Percentiles rank a stretch among this genome's conserved stretches.
phyloP scores from a whole-genome alignment of 1,140 invertebrate genomes.

The Pectinophora gossypiella region DNA sequence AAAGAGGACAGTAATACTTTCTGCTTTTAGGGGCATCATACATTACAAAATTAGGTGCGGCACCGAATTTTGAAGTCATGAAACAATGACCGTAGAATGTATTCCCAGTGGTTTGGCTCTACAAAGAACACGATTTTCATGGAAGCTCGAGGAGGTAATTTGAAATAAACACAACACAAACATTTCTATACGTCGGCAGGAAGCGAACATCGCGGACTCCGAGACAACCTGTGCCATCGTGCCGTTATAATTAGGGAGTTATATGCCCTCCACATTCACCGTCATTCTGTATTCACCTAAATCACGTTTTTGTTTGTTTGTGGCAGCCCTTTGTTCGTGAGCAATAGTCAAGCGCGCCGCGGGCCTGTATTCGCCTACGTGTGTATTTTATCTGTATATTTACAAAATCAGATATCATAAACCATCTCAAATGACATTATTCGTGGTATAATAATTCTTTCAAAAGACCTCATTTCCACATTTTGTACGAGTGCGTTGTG shows the following conservation, averaged over 20 bases:
- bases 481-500: not conserved
- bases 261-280: conserved; percentile 8
- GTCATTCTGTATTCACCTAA: conserved; percentile 48
- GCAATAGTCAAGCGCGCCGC: conserved; percentile 19
- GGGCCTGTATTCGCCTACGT: not conserved
- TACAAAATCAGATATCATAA: not conserved
- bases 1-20: too few relatives aligned
- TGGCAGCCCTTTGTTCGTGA: conserved; percentile 52
- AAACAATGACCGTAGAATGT: too few relatives aligned
- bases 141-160: too few relatives aligned
- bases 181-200: too few relatives aligned
- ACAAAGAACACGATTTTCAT: too few relatives aligned
- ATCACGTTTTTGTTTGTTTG: conserved; percentile 61
- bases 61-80: too few relatives aligned
- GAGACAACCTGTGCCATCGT: not conserved
- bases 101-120: too few relatives aligned
- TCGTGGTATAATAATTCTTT: not conserved
- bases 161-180: too few relatives aligned
- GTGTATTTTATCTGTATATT: not conserved
- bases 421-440: conserved; percentile 10
- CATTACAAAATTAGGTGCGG: too few relatives aligned
- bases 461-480: not conserved
- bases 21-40: too few relatives aligned
- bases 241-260: not conserved
- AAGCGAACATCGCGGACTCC: too few relatives aligned